Percentiles rank a stretch among this genome's conserved stretches.
These are phyloP conservation scores for Connochaetes taurinus DNA, from an alignment of 2,113 vertebrate species.

Conservation along the genomic window DNA sequence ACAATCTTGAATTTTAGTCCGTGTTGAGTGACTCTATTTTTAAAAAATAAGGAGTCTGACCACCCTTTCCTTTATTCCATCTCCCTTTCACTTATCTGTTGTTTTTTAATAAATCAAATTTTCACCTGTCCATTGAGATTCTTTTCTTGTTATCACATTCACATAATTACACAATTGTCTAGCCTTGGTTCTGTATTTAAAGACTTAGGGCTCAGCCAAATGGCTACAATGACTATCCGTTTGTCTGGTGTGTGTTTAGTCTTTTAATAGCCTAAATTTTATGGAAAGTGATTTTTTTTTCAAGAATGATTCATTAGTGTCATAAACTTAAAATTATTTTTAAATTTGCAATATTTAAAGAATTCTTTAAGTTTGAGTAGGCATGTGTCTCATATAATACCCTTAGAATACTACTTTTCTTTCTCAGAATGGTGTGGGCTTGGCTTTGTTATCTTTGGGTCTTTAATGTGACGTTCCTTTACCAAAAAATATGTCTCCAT, in stretches of 20 bases:
- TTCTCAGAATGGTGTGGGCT: neutral
- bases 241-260: neutral
- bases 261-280: neutral
- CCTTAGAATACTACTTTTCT: neutral
- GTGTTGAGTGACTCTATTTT: neutral
- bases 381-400: neutral
- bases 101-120: neutral
- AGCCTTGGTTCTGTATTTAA: neutral
- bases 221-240: neutral
- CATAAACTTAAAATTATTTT: neutral
- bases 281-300: neutral
- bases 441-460: neutral
- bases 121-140: neutral
- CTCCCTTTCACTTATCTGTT: neutral
- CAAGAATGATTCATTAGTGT: neutral
- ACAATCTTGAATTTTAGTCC: neutral
- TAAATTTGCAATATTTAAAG: neutral
- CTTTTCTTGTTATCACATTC: neutral
- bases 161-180: neutral
- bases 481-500: neutral
- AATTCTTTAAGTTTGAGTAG: neutral
- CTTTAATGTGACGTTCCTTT: neutral
- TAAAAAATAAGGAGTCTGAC: neutral
- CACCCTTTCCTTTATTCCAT: neutral
- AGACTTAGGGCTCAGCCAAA: neutral